Conservation (phyloP, 2,888 invertebrate genomes). For the Aporophyla lueneburgensis region DNA sequence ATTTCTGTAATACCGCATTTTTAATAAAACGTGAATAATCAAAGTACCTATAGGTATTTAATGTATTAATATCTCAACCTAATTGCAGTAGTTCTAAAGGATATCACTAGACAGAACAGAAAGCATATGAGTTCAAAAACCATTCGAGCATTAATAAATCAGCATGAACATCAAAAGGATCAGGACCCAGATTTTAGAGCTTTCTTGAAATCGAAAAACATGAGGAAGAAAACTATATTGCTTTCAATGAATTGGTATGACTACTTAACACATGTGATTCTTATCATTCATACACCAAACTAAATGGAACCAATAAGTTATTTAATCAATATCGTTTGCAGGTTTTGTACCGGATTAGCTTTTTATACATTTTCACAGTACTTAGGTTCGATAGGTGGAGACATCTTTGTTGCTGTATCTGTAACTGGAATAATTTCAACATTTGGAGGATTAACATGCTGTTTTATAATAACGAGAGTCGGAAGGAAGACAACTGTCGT, state of each 20-base stretch:
- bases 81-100: slow-evolving; percentile 75
- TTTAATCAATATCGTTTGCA: slow-evolving; percentile 68
- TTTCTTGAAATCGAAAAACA: slow-evolving; percentile 87
- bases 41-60: not conserved
- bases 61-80: not conserved
- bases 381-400: slow-evolving; percentile 88
- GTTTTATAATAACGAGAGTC: slow-evolving; percentile 85
- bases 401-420: slow-evolving; percentile 90
- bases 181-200: slow-evolving; percentile 79
- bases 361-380: slow-evolving; percentile 92
- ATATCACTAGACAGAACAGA: slow-evolving; percentile 78
- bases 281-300: too few species aligned
- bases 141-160: slow-evolving; percentile 69
- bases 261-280: too few species aligned
- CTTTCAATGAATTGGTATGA: slow-evolving; percentile 91
- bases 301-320: not conserved
- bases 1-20: not conserved
- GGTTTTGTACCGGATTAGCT: slow-evolving; percentile 90
- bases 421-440: slow-evolving; percentile 89
- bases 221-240: slow-evolving; percentile 87
- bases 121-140: slow-evolving; percentile 68
- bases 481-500: slow-evolving; percentile 89
- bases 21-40: not conserved
- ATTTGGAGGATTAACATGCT: slow-evolving; percentile 89
- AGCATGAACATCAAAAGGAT: slow-evolving; percentile 60